These are phyloP conservation scores for Numenius arquata DNA, from an alignment of 2,113 vertebrate genomes.

Conservation along the genomic window DNA sequence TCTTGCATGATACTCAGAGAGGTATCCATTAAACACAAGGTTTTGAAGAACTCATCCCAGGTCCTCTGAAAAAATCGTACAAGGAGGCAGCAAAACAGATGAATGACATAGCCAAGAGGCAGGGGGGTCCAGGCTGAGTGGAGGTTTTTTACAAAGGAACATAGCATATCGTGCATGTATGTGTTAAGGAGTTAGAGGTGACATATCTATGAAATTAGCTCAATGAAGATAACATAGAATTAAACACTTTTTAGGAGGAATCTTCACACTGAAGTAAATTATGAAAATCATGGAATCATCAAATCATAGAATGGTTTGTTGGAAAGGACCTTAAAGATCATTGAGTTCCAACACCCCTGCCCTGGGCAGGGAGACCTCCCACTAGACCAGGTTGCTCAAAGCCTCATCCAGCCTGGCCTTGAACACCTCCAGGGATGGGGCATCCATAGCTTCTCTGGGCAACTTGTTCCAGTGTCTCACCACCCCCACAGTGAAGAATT, in stretches of 20 bases:
- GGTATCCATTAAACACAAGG: neutral
- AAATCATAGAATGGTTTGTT: neutral
- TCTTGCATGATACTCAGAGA: neutral
- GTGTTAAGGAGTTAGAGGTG: neutral
- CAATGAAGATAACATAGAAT: neutral
- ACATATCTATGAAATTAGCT: accelerated
- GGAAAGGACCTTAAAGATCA: neutral
- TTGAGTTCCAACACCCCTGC: neutral
- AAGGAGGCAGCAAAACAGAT: neutral
- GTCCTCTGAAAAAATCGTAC: neutral
- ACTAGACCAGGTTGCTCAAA: neutral
- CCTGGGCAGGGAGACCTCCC: neutral
- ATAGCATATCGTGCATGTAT: accelerated
- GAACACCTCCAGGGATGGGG: neutral
- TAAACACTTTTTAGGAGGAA: neutral
- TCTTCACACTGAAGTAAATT: neutral
- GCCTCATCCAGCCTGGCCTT: neutral
- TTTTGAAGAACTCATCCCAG: neutral
- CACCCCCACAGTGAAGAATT: neutral
- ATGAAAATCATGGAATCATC: neutral
- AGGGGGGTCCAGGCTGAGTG: accelerated
- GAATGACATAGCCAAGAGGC: neutral
- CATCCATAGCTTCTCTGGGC: neutral
- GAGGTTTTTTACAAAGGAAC: neutral
- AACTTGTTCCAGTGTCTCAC: neutral